Evolutionary conservation across 2,797 vertebrate species (phyloP).

Genomic region (Tadarida brasiliensis): DNA sequence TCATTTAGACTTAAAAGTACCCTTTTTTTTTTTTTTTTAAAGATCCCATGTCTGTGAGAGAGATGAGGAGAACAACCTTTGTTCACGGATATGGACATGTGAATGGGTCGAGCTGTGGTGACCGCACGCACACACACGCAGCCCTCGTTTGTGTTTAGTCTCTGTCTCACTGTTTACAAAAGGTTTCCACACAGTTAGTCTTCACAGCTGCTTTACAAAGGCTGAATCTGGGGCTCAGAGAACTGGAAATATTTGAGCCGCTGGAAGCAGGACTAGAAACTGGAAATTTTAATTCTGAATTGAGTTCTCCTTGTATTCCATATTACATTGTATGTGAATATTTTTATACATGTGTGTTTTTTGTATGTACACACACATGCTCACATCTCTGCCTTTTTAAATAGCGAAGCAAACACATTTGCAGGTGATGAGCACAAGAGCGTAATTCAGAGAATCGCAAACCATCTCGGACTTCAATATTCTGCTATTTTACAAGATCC

Average conservation of each 20-base stretch:
- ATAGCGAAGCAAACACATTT: conserved; percentile 31
- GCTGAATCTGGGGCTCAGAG: background rate
- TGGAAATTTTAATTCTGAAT: background rate
- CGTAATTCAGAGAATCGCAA: background rate
- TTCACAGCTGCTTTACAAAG: conserved; percentile 38
- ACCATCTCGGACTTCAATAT: background rate
- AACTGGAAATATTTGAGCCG: conserved; percentile 5
- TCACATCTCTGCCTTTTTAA: conserved; percentile 11
- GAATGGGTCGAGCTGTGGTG: background rate
- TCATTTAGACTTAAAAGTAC: background rate
- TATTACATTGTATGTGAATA: background rate
- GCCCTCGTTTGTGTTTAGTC: background rate
- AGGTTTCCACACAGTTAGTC: background rate
- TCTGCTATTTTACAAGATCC: conserved; percentile 15
- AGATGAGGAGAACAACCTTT: background rate
- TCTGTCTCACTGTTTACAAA: conserved; percentile 10
- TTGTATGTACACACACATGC: background rate
- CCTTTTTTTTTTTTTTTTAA: background rate
- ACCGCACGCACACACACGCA: background rate
- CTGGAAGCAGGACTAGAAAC: conserved; percentile 26
- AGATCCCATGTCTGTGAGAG: background rate
- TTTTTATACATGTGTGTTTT: background rate
- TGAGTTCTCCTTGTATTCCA: background rate
- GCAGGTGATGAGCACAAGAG: background rate
- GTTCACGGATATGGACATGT: background rate